Conservation (phyloP, 2,888 invertebrate genomes). For the Andrena dorsata region DNA sequence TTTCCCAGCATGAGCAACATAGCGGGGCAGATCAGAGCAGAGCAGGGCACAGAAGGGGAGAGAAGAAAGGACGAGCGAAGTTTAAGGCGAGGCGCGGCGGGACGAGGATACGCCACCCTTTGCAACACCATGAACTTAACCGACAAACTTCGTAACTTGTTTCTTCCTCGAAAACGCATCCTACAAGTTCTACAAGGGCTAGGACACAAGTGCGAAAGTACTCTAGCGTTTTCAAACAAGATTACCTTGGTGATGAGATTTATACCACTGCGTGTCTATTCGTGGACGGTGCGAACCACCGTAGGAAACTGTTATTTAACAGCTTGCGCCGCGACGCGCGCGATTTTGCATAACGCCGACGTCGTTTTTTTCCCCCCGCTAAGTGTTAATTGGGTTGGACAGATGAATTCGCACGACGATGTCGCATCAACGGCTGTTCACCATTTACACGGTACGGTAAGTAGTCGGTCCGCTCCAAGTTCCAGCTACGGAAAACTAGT, state of each 20-base stretch:
- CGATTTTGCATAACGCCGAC: background rate
- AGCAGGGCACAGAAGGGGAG: too few relatives aligned
- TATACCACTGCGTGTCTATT: slow-evolving; percentile 29
- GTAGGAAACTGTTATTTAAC: slow-evolving; percentile 5
- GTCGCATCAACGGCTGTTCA: slow-evolving; percentile 14
- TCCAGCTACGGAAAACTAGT: slow-evolving; percentile 17
- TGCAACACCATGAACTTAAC: slow-evolving; percentile 43
- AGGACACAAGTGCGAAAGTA: slow-evolving; percentile 35
- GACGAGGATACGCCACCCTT: slow-evolving; percentile 16
- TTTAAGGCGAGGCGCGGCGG: slow-evolving; percentile 5
- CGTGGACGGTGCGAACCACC: background rate
- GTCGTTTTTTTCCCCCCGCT: background rate
- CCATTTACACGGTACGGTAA: slow-evolving; percentile 30
- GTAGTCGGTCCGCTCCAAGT: slow-evolving; percentile 7
- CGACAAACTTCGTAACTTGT: slow-evolving; percentile 57
- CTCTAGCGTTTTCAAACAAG: slow-evolving; percentile 40
- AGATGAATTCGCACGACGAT: slow-evolving; percentile 4
- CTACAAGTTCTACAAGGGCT: slow-evolving; percentile 32
- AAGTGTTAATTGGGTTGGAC: background rate
- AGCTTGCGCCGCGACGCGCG: background rate
- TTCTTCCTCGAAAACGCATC: slow-evolving; percentile 51
- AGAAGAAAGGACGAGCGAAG: background rate
- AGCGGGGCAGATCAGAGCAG: background rate
- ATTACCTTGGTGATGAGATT: slow-evolving; percentile 57
- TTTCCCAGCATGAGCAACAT: background rate